A percentile compares a stretch with the other conserved stretches of the same genome.
These are phyloP conservation scores for Pangasianodon hypophthalmus DNA, from an alignment of 2,113 vertebrate genomes.

Conservation along the genomic window DNA sequence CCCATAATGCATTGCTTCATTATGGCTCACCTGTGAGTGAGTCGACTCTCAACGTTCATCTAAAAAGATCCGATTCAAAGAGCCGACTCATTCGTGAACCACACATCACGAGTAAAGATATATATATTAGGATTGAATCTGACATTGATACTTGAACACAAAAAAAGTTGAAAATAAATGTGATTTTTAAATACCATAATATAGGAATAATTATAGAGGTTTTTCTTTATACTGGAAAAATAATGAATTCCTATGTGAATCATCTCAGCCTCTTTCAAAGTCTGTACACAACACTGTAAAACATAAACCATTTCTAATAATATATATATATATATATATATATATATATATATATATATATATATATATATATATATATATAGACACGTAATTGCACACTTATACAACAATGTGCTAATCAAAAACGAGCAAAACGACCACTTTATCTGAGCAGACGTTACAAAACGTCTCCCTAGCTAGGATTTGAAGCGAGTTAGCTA, in stretches of 20 bases:
- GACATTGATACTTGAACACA: not conserved
- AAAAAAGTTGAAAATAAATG: not conserved
- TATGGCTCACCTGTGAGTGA: not conserved
- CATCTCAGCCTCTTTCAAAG: not conserved
- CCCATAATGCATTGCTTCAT: not conserved
- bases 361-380: not conserved
- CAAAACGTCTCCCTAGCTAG: not conserved
- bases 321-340: not conserved
- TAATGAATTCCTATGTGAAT: not conserved
- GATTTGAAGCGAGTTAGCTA: not conserved
- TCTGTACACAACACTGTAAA: not conserved
- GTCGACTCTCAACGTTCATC: not conserved
- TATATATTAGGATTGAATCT: not conserved
- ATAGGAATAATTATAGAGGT: not conserved
- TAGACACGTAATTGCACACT: not conserved
- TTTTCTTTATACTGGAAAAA: not conserved
- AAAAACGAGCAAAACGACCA: not conserved
- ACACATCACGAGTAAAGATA: not conserved
- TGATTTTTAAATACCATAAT: not conserved
- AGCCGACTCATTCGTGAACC: not conserved
- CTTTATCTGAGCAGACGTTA: not conserved
- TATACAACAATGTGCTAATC: not conserved
- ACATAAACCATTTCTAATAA: not conserved
- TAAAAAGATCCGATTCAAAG: not conserved
- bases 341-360: not conserved